Evolutionary conservation across 2,113 vertebrate species (phyloP), one percentile per base, ranked within the genome.

Genomic region (Ailuropoda melanoleuca): DNA sequence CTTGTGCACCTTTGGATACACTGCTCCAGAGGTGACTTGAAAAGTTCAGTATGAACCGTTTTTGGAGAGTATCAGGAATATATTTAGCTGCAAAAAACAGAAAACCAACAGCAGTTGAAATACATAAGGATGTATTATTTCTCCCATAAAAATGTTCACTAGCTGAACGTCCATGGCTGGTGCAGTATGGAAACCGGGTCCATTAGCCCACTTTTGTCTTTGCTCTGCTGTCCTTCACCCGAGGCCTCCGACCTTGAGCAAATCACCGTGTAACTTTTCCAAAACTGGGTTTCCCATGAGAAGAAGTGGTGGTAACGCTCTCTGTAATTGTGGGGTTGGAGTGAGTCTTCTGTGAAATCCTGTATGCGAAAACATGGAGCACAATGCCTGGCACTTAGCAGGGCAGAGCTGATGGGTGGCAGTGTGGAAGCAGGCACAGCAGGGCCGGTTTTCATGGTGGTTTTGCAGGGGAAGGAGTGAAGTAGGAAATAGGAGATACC

Each of bases 21-120:
- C 11, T 17, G 6, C 46, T 50, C 7, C 70, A 37, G 68, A 78
- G 37, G 48, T 39, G 19, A 81, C 85, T 87, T 31, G 39, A 14
- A 3, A 48, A 50, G 46, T 43, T 87, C 43, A 62, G 4, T 58
- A 12, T 26, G 14, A 39, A 56, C 43, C 43, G 12, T 70, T 74
- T 95, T 72, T 46, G 62, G 46, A 77, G 75, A 60, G 31, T 88
- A 46, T 50, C 74, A 60, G 83, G 10, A 89, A 75, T 70, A 18
- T 82, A 19, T 77, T 95, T 56, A 84, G 34, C 66, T 96, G 55
- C 34, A 88, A 82, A 77, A 11, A 31, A 46, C 24, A 68, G 31
- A 82, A 95, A 97, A 83, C 68, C 21, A 43, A 56, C 29, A 80
- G 19, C 1, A 7, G 23, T 64, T 90, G 55, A 39, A 46, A 58